Conservation (phyloP, 2,888 invertebrate genomes). For the Eupithecia inturbata region DNA sequence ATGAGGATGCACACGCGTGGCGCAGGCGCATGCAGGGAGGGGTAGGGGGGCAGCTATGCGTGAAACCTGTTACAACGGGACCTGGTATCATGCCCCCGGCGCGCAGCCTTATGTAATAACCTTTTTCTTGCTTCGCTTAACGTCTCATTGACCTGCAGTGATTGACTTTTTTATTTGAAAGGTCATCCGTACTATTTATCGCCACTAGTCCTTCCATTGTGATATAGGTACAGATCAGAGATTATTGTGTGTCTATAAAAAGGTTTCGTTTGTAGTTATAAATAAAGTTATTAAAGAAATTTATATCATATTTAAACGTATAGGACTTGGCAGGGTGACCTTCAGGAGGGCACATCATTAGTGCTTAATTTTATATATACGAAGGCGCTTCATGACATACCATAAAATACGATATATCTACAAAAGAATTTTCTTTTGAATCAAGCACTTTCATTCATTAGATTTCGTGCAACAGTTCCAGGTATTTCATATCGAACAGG, state of each 20-base stretch:
- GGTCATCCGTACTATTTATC: conserved; percentile 14
- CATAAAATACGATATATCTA: too few relatives aligned
- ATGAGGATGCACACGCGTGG: conserved; percentile 66
- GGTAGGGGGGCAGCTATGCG: conserved; percentile 54
- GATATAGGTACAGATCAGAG: background rate
- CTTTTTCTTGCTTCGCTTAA: conserved; percentile 73
- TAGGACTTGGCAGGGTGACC: background rate
- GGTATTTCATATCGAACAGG: background rate
- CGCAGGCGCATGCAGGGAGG: conserved; percentile 43
- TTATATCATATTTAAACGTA: background rate
- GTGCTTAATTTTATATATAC: too few relatives aligned
- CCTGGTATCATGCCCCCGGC: conserved; percentile 68
- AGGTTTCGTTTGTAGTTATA: too few relatives aligned
- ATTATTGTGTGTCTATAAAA: background rate
- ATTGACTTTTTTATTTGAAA: conserved; percentile 32
- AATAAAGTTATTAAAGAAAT: background rate
- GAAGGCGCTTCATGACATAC: too few relatives aligned
- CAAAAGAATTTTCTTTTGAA: too few relatives aligned
- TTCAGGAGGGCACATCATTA: too few relatives aligned
- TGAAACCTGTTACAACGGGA: conserved; percentile 83
- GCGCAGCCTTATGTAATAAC: conserved; percentile 81
- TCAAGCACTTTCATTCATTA: too few relatives aligned
- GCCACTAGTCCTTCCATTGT: background rate
- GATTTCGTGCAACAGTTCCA: background rate
- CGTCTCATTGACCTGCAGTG: conserved; percentile 38